Conservation (phyloP, 1,140 invertebrate species). For the Camponotus floridanus region DNA sequence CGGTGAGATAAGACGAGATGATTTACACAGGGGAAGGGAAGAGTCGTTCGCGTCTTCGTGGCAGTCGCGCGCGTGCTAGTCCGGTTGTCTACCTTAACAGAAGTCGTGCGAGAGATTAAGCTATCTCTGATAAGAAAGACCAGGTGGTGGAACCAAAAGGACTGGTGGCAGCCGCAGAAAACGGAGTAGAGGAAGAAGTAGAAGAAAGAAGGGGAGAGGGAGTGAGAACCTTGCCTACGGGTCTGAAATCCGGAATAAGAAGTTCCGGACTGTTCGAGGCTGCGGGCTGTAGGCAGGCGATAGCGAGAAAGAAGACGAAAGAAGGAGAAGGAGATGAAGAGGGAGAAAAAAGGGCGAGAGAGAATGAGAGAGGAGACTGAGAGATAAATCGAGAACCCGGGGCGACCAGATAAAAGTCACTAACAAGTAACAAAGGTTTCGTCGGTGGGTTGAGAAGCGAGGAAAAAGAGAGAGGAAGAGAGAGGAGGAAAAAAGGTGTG, state of each 20-base stretch:
- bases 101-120: constrained; percentile 75
- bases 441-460: constrained; percentile 59
- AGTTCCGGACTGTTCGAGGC: constrained; percentile 75
- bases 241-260: constrained; percentile 78
- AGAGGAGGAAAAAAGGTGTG: constrained; percentile 29
- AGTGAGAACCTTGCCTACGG: constrained; percentile 70
- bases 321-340: constrained; percentile 20
- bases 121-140: constrained; percentile 67
- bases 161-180: constrained; percentile 25
- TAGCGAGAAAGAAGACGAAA: constrained; percentile 52
- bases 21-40: constrained; percentile 44
- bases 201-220: constrained; percentile 35
- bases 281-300: constrained; percentile 74
- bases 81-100: constrained; percentile 57
- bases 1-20: constrained; percentile 45
- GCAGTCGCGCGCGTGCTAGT: constrained; percentile 38
- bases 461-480: constrained; percentile 6
- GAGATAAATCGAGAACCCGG: constrained; percentile 78
- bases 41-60: constrained; percentile 45
- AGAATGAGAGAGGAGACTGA: constrained; percentile 52
- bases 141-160: constrained; percentile 52
- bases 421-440: constrained; percentile 80
- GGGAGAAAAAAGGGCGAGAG: constrained; percentile 36
- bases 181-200: constrained; percentile 55
- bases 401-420: constrained; percentile 79